Evolutionary conservation across 2,113 vertebrate genomes (phyloP), one percentile per base, ranked within the genome.

Genomic region (Myxocyprinus asiaticus): DNA sequence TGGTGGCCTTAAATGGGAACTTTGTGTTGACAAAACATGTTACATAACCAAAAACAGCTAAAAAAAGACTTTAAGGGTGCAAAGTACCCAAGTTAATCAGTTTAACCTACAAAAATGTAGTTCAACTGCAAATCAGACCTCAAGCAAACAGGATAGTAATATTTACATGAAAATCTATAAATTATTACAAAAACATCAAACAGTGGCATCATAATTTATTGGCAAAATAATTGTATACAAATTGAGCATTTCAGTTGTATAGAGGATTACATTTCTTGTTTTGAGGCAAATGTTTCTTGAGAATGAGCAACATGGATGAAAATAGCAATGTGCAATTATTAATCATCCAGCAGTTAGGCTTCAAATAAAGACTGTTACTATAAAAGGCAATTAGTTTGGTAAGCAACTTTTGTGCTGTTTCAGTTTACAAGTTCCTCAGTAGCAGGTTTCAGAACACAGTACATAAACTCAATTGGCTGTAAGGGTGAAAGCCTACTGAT

Each of bases 131-230:
- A 61, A 68, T 45, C 45, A 58, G 6, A 67, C 9, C 0, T 17
- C 2, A n/a, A 61, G 15, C 22, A 55, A 64, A 66, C 6, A 14
- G 8, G 3, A 22, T 5, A 7, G 9, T 53, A 58, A 14, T 58
- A 15, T 58, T 58, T n/a, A 58, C 7, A n/a, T 58, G 53, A 14
- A 55, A 9, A 6, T 22, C 9, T 17, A 59, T 53, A 22, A 17
- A 9, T 22, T 12, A 9, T 17, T 9, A 59, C 6, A 47, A 59
- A 11, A 47, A 10, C 15, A 22, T 45, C 58, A 56, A 47, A 59
- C n/a, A 59, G n/a, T 5, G 56, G 9, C 43, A 14, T 48, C 50
- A 73, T 55, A n/a, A 9, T 83, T 83, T 79, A 79, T 79, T 76
- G 51, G 7, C 53, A 33, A 42, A 44, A 47, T 3, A 48, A n/a